Evolutionary conservation across 2,888 invertebrate genomes (phyloP).

Genomic region (Maniola hyperantus): DNA sequence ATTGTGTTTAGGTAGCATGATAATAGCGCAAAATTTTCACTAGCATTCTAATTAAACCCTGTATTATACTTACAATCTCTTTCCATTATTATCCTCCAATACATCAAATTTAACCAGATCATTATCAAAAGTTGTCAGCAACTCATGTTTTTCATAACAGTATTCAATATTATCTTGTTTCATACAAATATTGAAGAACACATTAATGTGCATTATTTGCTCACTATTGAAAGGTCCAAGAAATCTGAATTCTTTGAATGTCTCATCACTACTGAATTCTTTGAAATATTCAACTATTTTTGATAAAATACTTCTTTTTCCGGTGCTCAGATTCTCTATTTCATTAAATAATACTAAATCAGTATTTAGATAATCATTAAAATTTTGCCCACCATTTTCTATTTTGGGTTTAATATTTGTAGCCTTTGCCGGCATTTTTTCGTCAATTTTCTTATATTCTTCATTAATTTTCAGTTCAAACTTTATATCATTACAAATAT

Average conservation of each 20-base stretch:
- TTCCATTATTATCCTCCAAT: constrained; percentile 51
- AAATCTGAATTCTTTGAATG: constrained; percentile 55
- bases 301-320: constrained; percentile 11
- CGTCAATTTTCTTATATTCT: neutral
- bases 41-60: too few species aligned
- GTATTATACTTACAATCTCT: constrained; percentile 51
- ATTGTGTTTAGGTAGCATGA: too few species aligned
- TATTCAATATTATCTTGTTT: constrained; percentile 25
- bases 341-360: neutral
- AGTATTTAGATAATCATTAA: too few species aligned
- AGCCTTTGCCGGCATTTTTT: neutral
- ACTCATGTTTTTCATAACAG: constrained; percentile 33
- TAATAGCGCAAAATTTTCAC: too few species aligned
- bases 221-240: constrained; percentile 52
- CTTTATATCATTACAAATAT: constrained; percentile 9
- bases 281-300: constrained; percentile 52
- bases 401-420: neutral
- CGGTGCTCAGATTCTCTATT: neutral
- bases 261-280: constrained; percentile 47
- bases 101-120: constrained; percentile 41
- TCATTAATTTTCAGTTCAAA: constrained; percentile 21
- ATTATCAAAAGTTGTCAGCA: constrained; percentile 40
- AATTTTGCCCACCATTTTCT: neutral
- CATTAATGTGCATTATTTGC: constrained; percentile 47
- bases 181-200: constrained; percentile 47